Conservation (phyloP, 2,797 vertebrate genomes). For the Melanogrammus aeglefinus region DNA sequence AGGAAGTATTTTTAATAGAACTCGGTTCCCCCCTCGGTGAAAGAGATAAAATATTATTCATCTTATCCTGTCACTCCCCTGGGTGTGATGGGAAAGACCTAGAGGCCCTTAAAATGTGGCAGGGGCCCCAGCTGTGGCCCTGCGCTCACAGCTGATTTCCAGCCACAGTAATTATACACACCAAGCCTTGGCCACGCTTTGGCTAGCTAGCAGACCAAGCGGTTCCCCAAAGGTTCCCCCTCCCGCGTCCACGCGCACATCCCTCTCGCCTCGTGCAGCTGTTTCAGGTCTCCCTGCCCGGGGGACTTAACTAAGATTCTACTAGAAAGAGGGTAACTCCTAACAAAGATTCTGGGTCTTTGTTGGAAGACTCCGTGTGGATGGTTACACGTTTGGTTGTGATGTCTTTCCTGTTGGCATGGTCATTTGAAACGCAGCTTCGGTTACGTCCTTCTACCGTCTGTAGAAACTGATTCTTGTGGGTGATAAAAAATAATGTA, state of each 20-base stretch:
- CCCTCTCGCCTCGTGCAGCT: slow-evolving; percentile 16
- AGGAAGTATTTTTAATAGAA: slow-evolving; percentile 1
- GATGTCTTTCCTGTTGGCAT: not conserved
- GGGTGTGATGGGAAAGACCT: slow-evolving; percentile 47
- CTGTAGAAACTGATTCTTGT: not conserved
- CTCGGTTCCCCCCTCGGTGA: not conserved
- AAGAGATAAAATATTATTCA: not conserved
- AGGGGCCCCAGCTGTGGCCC: slow-evolving; percentile 71
- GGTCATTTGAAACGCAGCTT: not conserved
- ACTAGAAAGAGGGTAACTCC: not conserved
- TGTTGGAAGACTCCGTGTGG: not conserved
- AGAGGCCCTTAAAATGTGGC: slow-evolving; percentile 47
- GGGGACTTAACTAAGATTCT: not conserved
- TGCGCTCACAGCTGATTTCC: slow-evolving; percentile 67
- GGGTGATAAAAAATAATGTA: not conserved
- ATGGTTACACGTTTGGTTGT: not conserved
- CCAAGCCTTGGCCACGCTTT: slow-evolving; percentile 55
- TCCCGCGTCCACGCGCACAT: slow-evolving; percentile 31
- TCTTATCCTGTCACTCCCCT: slow-evolving; percentile 37
- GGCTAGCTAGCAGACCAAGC: slow-evolving; percentile 65
- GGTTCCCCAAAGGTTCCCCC: slow-evolving; percentile 48
- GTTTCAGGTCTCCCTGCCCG: slow-evolving; percentile 14
- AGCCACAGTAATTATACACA: slow-evolving; percentile 65
- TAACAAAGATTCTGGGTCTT: not conserved
- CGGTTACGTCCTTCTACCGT: not conserved